A percentile compares a stretch with the other conserved stretches of the same genome.
Evolutionary conservation across 2,888 invertebrate species (phyloP).

Genomic region (Alsophila aescularia): DNA sequence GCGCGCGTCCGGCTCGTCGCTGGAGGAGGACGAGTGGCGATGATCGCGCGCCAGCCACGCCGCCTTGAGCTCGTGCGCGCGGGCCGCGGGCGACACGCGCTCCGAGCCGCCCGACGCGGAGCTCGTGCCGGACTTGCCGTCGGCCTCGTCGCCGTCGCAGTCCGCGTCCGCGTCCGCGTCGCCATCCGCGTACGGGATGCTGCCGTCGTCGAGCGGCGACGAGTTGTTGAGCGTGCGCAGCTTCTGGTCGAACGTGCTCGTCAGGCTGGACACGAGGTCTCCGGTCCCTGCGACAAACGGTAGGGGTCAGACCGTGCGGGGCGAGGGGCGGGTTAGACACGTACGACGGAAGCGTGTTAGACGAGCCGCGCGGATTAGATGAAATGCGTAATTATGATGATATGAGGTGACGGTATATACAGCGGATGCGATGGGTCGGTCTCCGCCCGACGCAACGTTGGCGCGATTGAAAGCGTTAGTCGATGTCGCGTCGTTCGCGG

Average conservation of each 20-base stretch:
- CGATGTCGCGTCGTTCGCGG: slow-evolving; percentile 45
- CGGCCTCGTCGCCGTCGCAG: slow-evolving; percentile 59
- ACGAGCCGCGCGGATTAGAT: slow-evolving; percentile 43
- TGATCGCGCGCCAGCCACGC: slow-evolving; percentile 77
- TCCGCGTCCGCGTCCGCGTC: slow-evolving; percentile 84
- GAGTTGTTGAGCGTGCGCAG: slow-evolving; percentile 89
- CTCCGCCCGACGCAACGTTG: slow-evolving; percentile 57
- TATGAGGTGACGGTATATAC: slow-evolving; percentile 46
- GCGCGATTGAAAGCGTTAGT: slow-evolving; percentile 72
- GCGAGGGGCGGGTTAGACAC: slow-evolving; percentile 35
- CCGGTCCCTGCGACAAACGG: slow-evolving; percentile 88
- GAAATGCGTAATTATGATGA: slow-evolving; percentile 46
- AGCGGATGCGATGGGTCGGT: slow-evolving; percentile 43
- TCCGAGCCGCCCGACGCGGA: slow-evolving; percentile 62
- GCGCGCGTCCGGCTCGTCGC: slow-evolving; percentile 62
- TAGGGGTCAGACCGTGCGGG: slow-evolving; percentile 32
- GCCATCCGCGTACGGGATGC: slow-evolving; percentile 90
- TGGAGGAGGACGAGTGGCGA: slow-evolving; percentile 66
- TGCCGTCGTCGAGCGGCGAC: slow-evolving; percentile 86
- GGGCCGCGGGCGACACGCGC: slow-evolving; percentile 56
- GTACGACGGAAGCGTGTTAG: slow-evolving; percentile 70
- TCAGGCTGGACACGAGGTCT: slow-evolving; percentile 91
- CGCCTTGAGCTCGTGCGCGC: slow-evolving; percentile 73
- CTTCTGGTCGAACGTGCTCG: slow-evolving; percentile 93
- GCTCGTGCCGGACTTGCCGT: slow-evolving; percentile 62